Conservation (phyloP, 2,113 vertebrate genomes). For the Gymnocephalus cernua region DNA sequence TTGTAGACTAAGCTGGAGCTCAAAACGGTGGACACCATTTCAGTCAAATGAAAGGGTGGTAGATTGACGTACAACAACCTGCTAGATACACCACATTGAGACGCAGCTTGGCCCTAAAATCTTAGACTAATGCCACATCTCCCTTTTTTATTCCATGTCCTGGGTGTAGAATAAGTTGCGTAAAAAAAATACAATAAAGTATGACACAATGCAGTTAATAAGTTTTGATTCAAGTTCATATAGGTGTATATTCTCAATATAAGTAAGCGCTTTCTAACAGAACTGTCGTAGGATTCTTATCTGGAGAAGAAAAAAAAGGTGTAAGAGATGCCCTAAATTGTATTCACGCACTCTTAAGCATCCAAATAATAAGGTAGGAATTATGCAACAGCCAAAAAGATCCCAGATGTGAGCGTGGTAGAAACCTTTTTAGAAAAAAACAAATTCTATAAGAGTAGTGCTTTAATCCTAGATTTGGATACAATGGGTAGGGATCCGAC, state of each 20-base stretch:
- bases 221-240: neutral
- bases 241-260: slow-evolving; percentile 5
- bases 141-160: slow-evolving; percentile 29
- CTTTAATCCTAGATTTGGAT: slow-evolving; percentile 37
- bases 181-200: slow-evolving; percentile 1
- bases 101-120: slow-evolving; percentile 35
- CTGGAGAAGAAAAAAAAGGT: neutral
- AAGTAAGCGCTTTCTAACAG: slow-evolving; percentile 17
- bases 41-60: neutral
- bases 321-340: neutral
- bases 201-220: slow-evolving; percentile 8
- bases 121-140: slow-evolving; percentile 17
- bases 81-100: slow-evolving; percentile 8
- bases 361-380: slow-evolving; percentile 7
- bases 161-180: slow-evolving; percentile 15
- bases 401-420: slow-evolving; percentile 2
- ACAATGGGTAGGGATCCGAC: slow-evolving; percentile 16
- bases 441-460: slow-evolving; percentile 26
- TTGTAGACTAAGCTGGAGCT: slow-evolving; percentile 56
- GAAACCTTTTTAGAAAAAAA: neutral
- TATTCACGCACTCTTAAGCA: slow-evolving; percentile 15
- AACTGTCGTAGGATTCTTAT: slow-evolving; percentile 12
- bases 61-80: slow-evolving; percentile 1
- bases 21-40: slow-evolving; percentile 16
- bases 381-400: slow-evolving; percentile 13